phyloP scores from a whole-genome alignment of 2,113 vertebrate species.

The Phainopepla nitens region DNA sequence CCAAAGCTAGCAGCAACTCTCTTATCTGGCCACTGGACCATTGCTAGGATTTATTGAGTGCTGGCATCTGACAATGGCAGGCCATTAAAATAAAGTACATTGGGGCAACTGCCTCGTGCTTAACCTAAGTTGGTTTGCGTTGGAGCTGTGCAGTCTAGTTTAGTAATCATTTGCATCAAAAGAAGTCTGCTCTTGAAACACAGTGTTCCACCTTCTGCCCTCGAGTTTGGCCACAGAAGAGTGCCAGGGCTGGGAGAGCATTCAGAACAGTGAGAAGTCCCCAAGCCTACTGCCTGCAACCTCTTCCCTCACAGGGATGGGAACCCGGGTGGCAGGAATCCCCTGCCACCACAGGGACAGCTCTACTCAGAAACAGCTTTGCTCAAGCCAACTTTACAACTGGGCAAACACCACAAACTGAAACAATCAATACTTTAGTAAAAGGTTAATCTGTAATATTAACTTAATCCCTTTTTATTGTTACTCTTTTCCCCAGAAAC shows the following conservation, averaged over 20 bases:
- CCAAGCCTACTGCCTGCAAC: background rate
- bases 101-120: background rate
- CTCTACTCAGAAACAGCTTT: background rate
- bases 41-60: background rate
- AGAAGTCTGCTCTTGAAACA: background rate
- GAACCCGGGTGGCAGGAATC: too few species aligned
- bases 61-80: background rate
- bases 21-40: background rate
- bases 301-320: fast-evolving
- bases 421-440: background rate
- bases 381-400: fast-evolving
- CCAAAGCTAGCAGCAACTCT: background rate
- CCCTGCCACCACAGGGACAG: fast-evolving
- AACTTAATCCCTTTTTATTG: background rate
- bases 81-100: background rate
- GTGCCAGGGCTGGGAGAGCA: background rate
- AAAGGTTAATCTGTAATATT: background rate
- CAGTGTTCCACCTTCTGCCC: background rate
- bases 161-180: background rate
- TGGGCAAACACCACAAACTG: background rate
- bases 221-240: background rate
- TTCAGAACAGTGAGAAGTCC: background rate
- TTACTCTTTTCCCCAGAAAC: background rate
- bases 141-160: background rate
- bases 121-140: background rate